A percentile compares a stretch with the other conserved stretches of the same genome.
phyloP scores from a whole-genome alignment of 2,113 vertebrate genomes.

The Enhydra lutris region DNA sequence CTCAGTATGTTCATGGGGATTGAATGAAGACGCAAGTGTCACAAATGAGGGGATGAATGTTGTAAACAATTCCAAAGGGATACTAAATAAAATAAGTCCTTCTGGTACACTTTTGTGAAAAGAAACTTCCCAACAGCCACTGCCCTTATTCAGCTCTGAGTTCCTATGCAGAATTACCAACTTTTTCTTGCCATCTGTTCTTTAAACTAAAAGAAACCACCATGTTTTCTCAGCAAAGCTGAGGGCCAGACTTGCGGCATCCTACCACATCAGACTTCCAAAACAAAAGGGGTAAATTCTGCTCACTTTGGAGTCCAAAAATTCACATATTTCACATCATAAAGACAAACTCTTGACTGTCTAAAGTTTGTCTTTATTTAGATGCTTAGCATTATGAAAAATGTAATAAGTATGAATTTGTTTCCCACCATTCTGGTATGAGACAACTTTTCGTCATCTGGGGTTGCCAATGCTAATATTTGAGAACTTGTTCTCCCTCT shows the following conservation, averaged over 20 bases:
- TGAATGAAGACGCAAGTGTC: neutral
- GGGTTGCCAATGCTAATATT: neutral
- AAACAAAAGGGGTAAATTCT: neutral
- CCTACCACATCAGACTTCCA: neutral
- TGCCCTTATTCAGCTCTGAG: neutral
- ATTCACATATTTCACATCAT: neutral
- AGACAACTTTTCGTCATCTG: neutral
- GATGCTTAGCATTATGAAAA: neutral
- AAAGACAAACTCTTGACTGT: neutral
- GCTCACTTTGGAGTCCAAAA: neutral
- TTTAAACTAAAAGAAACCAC: neutral
- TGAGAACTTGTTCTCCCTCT: neutral
- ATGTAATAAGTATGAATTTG: neutral
- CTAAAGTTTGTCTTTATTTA: neutral
- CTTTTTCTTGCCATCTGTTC: neutral
- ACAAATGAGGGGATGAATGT: neutral
- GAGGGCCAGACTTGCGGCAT: neutral
- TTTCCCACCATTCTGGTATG: neutral
- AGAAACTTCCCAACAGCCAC: neutral
- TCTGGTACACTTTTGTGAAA: neutral
- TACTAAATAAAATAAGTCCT: neutral
- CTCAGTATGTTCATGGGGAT: neutral
- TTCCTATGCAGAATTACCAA: neutral
- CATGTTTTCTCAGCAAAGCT: neutral
- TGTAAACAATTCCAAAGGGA: neutral